phyloP scores from a whole-genome alignment of 1,140 invertebrate genomes.

The Drosophila serrata region DNA sequence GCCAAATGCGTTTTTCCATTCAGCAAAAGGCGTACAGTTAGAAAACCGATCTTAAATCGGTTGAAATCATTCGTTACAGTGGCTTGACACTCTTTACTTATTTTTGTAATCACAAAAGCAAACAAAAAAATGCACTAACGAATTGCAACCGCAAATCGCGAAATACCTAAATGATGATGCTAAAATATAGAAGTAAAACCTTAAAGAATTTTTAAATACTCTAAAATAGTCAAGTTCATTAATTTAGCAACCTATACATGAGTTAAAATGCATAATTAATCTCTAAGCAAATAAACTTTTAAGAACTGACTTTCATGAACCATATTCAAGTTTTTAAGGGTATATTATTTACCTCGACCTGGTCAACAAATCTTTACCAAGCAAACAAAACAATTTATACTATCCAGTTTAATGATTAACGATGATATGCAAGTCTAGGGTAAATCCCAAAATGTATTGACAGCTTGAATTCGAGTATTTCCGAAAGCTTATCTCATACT shows the following conservation, averaged over 20 bases:
- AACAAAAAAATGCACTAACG: slow-evolving; percentile 12
- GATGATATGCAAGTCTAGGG: slow-evolving; percentile 17
- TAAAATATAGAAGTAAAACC: not conserved
- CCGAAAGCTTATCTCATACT: not conserved
- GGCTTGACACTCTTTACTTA: slow-evolving; percentile 19
- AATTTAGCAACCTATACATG: not conserved
- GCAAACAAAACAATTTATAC: not conserved
- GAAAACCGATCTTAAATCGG: slow-evolving; percentile 12
- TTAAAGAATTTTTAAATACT: not conserved
- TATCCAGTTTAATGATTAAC: slow-evolving; percentile 18
- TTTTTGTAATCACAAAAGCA: slow-evolving; percentile 1
- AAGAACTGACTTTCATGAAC: not conserved
- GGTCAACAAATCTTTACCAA: slow-evolving; percentile 10
- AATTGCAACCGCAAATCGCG: slow-evolving; percentile 10
- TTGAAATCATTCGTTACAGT: slow-evolving; percentile 28
- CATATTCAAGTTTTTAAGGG: not conserved
- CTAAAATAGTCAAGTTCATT: not conserved
- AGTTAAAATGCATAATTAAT: not conserved
- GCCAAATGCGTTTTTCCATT: slow-evolving; percentile 71
- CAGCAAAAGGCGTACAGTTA: slow-evolving; percentile 31
- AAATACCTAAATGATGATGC: slow-evolving; percentile 26
- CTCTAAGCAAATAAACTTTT: not conserved
- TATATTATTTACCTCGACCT: not conserved
- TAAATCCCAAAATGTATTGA: slow-evolving; percentile 1
- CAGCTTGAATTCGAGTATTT: not conserved